Evolutionary conservation across 2,797 vertebrate species (phyloP).

Genomic region (Dipus sagitta): DNA sequence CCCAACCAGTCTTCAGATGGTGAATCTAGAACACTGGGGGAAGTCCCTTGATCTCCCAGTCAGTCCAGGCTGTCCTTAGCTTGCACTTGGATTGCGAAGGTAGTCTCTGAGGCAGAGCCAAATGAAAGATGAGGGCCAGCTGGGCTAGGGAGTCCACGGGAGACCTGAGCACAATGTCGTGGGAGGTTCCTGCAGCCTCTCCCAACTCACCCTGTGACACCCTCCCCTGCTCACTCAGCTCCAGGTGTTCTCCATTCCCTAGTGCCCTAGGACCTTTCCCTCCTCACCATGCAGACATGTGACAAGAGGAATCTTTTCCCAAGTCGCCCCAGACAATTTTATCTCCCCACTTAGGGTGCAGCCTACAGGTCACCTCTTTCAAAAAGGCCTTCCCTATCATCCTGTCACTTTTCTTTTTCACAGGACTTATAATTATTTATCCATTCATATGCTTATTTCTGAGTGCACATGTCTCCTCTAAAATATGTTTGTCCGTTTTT

Average conservation of each 20-base stretch:
- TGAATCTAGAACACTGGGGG: background rate
- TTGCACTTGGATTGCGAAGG: background rate
- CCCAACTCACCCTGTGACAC: fast-evolving
- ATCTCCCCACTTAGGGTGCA: background rate
- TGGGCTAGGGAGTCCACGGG: background rate
- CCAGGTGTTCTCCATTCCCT: background rate
- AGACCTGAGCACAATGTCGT: background rate
- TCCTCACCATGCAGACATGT: background rate
- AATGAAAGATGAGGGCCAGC: background rate
- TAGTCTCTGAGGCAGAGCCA: background rate
- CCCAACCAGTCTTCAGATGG: too few relatives aligned
- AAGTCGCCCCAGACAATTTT: background rate
- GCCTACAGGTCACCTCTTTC: background rate
- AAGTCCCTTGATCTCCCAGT: background rate
- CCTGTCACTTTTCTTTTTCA: background rate
- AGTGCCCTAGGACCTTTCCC: background rate
- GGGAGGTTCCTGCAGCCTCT: background rate
- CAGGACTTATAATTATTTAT: background rate
- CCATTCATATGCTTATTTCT: background rate
- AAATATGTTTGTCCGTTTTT: background rate
- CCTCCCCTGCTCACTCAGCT: background rate
- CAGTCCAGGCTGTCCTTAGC: background rate
- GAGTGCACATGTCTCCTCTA: background rate
- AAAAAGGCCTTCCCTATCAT: background rate
- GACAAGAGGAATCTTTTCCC: background rate